Base-by-base conservation (phyloP, 2,888 invertebrate species). In the Perithous albicinctus region DNA sequence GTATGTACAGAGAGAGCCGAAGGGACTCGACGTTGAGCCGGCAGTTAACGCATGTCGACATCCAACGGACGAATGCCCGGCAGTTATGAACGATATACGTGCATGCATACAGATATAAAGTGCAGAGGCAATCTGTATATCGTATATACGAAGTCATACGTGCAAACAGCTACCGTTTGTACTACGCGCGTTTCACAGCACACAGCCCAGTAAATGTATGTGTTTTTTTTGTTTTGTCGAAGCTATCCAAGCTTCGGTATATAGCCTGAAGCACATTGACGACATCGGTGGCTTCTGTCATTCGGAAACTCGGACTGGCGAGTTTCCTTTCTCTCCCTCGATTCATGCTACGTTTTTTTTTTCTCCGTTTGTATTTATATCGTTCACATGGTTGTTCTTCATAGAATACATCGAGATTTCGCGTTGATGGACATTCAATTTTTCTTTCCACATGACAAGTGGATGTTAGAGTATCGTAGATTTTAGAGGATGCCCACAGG, bases 31-130 rank as follows among this genome's bases (percentile, higher is more conserved):
- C 72, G 72, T 43, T 72, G 59, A 72, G 56, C 72, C n/a, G 72
- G 72, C 64, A 75, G 67, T 80, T 80, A 75, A 80, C 74, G 79
- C 79, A 59, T 73, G 78, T 79, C 79, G 79, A 74, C 75, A 69
- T 75, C 51, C 61, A 69, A 61, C 51, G 63, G 67, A 79, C 78
- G 73, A 74, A 73, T 79, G 67, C 73, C 48, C 73, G 54, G 35
- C 59, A 67, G 78, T 66, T 79, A 75, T 80, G 72, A 43, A 38
- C 56, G 63, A 54, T 54, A 77, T 5, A 23, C 18, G 15, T 26
- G 18, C 18, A 46, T 48, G 20, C 10, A 51, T 67, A 66, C 20
- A 61, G 12, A 18, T 61, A 38, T 61, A 41, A 43, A 29, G 15
- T 32, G 26, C 59, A 18, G 26, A 10, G 26, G 29, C 59, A 59